A percentile compares a stretch with the other conserved stretches of the same genome.
These are phyloP conservation scores for Scaptomyza flava DNA, from an alignment of 2,888 invertebrate species.

Conservation along the genomic window DNA sequence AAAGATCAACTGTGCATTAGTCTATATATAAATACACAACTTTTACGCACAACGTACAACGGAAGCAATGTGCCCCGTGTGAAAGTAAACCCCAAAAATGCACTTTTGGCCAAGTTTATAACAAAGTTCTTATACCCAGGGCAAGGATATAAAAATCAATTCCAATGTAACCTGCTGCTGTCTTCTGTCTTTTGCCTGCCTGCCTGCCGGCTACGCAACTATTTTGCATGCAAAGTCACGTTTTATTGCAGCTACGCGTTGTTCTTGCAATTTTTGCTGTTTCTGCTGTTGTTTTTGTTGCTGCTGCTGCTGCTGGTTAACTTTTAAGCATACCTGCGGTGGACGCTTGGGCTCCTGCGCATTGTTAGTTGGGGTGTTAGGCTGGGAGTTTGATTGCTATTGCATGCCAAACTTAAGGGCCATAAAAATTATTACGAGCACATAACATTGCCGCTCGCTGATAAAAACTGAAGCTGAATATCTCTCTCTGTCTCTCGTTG, in stretches of 20 bases:
- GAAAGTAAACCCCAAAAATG: neutral
- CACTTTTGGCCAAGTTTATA: slow-evolving; percentile 18
- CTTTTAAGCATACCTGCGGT: slow-evolving; percentile 76
- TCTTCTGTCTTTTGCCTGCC: slow-evolving; percentile 24
- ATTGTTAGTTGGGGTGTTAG: slow-evolving; percentile 32
- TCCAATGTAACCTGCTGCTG: slow-evolving; percentile 64
- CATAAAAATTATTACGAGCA: slow-evolving; percentile 77
- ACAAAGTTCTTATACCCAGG: slow-evolving; percentile 33
- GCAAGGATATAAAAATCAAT: slow-evolving; percentile 64
- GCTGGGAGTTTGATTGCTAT: slow-evolving; percentile 11
- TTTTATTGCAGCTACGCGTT: slow-evolving; percentile 78
- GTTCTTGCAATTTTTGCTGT: slow-evolving; percentile 26
- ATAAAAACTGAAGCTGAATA: slow-evolving; percentile 42
- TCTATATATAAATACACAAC: neutral
- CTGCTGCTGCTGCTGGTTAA: slow-evolving; percentile 50
- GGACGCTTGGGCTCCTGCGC: slow-evolving; percentile 31
- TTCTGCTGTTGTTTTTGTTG: slow-evolving; percentile 11
- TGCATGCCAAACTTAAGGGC: slow-evolving; percentile 68
- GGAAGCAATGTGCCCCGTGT: neutral
- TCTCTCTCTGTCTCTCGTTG: slow-evolving; percentile 1
- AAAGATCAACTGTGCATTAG: slow-evolving; percentile 1
- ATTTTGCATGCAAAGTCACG: slow-evolving; percentile 82
- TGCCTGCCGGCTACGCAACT: slow-evolving; percentile 63
- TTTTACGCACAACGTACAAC: neutral
- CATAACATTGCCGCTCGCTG: slow-evolving; percentile 59